Evolutionary conservation across 2,888 invertebrate species (phyloP), one percentile per base, ranked within the genome.

Genomic region (Erynnis tages): DNA sequence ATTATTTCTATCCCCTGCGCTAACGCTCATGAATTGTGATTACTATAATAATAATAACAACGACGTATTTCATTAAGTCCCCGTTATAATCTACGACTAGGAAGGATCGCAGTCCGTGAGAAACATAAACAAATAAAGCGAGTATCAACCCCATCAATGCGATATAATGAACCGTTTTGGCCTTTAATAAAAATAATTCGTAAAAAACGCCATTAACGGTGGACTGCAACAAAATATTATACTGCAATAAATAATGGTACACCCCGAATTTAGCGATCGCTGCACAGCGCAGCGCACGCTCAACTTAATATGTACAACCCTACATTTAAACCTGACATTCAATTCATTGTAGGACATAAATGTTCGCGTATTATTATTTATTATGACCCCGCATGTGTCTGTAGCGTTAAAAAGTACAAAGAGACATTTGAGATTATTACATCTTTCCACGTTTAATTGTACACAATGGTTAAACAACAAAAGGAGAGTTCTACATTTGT

Each of bases 401-500:
- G 68, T 72, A 66, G 66, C 63, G 67, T 72, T 73, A 79, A 83
- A 81, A 79, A 82, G 79, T 64, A 86, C 83, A 88, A 87, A 80
- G 77, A 82, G 78, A 84, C 73, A 78, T 82, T 80, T 65, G 82
- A 85, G 84, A 87, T 86, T 84, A 88, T 87, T 82, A 84, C 80
- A 86, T 87, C 83, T 86, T 80, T 79, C 85, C 81, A 80, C 77
- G 71, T 87, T 86, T 88, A 85, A 88, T 86, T 84, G 82, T 82
- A 82, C 80, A 87, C 88, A 88, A 87, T 86, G 78, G 79, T 60
- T 79, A 78, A 77, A 83, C 76, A 83, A 86, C 86, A 87, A 87
- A 82, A 76, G 82, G 67, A 55, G 72, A 66, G 61, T 74, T 61
- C 69, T 69, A 72, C 79, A 81, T 82, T 81, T 75, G 84, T 75